Percentiles rank a stretch among this genome's conserved stretches.
phyloP scores from a whole-genome alignment of 2,797 vertebrate genomes.

The Lepilemur septentrionalis region DNA sequence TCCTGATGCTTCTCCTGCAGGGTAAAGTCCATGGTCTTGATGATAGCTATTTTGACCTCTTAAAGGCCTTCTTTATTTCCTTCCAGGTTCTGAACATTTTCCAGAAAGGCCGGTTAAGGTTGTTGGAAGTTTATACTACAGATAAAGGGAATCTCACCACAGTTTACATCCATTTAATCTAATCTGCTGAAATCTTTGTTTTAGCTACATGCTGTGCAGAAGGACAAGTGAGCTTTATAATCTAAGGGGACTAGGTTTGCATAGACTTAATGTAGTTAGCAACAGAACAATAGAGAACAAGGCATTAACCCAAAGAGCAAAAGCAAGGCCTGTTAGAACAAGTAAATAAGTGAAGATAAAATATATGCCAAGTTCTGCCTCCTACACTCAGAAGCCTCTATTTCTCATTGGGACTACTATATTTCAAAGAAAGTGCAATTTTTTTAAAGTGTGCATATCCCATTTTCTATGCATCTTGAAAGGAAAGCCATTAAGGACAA shows the following conservation, averaged over 20 bases:
- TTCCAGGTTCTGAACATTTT: constrained; percentile 29
- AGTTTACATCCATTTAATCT: constrained; percentile 15
- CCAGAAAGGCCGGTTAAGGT: constrained; percentile 38
- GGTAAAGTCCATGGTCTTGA: constrained; percentile 52
- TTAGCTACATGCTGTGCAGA: not conserved
- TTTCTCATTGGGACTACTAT: constrained; percentile 23
- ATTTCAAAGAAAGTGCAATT: constrained; percentile 24
- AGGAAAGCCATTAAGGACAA: constrained; percentile 22
- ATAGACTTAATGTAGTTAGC: constrained; percentile 20
- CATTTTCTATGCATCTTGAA: constrained; percentile 19
- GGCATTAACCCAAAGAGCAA: not conserved
- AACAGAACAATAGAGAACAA: constrained; percentile 30
- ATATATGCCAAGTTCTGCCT: constrained; percentile 28
- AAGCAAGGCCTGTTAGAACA: constrained; percentile 34
- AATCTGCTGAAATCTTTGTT: constrained; percentile 56
- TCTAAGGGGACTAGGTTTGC: constrained; percentile 18
- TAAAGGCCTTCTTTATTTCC: constrained; percentile 41
- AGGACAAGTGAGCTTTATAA: constrained; percentile 31
- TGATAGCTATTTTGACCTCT: constrained; percentile 36
- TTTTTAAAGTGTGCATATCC: not conserved
- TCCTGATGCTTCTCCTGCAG: constrained; percentile 38
- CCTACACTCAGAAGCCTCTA: not conserved
- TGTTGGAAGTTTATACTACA: constrained; percentile 50
- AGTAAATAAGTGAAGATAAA: constrained; percentile 53
- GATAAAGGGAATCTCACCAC: constrained; percentile 41